Evolutionary conservation across 2,797 vertebrate genomes (phyloP).

Genomic region (Urocyon cinereoargenteus): DNA sequence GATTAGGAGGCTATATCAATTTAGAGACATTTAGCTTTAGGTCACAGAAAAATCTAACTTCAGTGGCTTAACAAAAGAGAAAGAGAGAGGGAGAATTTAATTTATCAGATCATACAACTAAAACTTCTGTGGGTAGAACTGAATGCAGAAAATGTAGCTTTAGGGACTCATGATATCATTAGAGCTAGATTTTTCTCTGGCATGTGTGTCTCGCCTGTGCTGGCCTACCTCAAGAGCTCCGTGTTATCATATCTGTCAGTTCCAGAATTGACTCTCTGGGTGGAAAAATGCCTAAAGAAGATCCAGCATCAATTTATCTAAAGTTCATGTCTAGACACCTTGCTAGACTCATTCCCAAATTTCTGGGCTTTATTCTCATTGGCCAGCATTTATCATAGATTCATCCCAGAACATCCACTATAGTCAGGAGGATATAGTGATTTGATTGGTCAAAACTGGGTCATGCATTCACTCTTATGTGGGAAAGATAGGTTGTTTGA

Average conservation of each 20-base stretch:
- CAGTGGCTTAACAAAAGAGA: not conserved
- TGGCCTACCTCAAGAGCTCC: not conserved
- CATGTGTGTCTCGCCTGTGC: not conserved
- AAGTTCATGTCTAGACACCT: not conserved
- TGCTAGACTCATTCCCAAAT: not conserved
- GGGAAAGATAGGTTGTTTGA: not conserved
- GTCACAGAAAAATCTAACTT: not conserved
- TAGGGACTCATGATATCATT: not conserved
- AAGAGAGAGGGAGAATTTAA: not conserved
- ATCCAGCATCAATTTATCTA: not conserved
- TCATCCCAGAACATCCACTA: not conserved
- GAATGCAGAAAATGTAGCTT: not conserved
- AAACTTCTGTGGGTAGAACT: not conserved
- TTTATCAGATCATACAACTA: not conserved
- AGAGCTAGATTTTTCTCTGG: not conserved
- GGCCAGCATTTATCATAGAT: not conserved
- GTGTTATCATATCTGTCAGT: accelerated
- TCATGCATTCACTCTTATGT: not conserved
- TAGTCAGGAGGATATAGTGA: not conserved
- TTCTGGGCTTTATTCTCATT: not conserved
- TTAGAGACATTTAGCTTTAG: not conserved
- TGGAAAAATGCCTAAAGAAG: not conserved
- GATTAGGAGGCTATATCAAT: not conserved
- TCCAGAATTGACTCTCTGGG: not conserved
- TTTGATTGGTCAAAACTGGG: not conserved